Percentiles rank a stretch among this genome's conserved stretches.
Evolutionary conservation across 2,888 invertebrate genomes (phyloP).

Genomic region (Parelbella ahira): DNA sequence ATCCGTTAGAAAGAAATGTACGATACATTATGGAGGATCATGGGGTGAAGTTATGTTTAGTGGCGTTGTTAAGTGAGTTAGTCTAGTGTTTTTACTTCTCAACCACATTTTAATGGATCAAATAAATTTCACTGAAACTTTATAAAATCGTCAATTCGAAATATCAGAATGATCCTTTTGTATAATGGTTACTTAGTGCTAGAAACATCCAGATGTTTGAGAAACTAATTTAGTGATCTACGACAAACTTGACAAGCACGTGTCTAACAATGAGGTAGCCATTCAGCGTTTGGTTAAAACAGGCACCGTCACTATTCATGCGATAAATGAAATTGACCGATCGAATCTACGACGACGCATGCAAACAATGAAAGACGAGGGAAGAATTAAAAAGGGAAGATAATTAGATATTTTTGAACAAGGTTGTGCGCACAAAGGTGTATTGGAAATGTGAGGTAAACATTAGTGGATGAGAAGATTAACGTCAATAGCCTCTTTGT

Average conservation of each 20-base stretch:
- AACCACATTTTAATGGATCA: not conserved
- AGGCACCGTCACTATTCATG: constrained; percentile 34
- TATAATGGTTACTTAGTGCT: not conserved
- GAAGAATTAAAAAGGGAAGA: constrained; percentile 42
- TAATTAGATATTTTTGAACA: constrained; percentile 33
- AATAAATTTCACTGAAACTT: too few relatives aligned
- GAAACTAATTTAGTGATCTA: constrained; percentile 12
- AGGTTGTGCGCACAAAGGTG: constrained; percentile 43
- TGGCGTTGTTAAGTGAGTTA: constrained; percentile 11
- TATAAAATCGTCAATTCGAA: not conserved
- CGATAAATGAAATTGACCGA: constrained; percentile 33
- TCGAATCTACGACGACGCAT: constrained; percentile 34
- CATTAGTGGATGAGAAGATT: constrained; percentile 49
- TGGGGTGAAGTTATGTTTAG: constrained; percentile 1
- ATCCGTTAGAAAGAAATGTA: too few relatives aligned
- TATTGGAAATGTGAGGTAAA: constrained; percentile 44
- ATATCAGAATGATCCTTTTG: constrained; percentile 3
- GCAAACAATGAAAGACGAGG: constrained; percentile 38
- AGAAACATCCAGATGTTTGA: constrained; percentile 12
- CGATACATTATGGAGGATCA: too few relatives aligned
- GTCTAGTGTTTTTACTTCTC: not conserved
- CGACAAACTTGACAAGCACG: constrained; percentile 19
- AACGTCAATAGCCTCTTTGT: constrained; percentile 46
- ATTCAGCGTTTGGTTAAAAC: constrained; percentile 32
- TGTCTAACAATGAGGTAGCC: constrained; percentile 24